A percentile compares a stretch with the other conserved stretches of the same genome.
Evolutionary conservation across 2,797 vertebrate genomes (phyloP).

Genomic region (Odontamblyopus lacepedii): DNA sequence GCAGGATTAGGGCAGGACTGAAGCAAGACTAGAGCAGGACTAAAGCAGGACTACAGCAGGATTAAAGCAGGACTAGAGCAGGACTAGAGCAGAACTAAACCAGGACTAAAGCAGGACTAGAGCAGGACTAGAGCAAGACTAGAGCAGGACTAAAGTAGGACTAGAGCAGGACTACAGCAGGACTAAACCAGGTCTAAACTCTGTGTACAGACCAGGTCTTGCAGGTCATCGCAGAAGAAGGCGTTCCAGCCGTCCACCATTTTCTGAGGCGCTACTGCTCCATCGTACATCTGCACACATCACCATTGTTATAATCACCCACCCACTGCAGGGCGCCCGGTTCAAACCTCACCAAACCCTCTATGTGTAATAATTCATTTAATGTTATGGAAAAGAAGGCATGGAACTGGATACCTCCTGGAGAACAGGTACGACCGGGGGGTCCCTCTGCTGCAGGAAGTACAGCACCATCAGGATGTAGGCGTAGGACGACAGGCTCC

Average conservation of each 20-base stretch:
- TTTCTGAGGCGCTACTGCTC: slow-evolving; percentile 86
- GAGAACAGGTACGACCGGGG: slow-evolving; percentile 94
- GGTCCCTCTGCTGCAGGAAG: slow-evolving; percentile 95
- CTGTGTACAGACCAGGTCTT: slow-evolving; percentile 85
- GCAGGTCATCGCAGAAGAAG: slow-evolving; percentile 92
- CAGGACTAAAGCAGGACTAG: neutral
- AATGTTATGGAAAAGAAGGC: neutral
- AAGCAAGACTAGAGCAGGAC: too few species aligned
- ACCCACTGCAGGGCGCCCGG: too few species aligned
- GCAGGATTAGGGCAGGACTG: too few species aligned
- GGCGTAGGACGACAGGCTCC: slow-evolving; percentile 96
- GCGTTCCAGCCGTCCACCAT: slow-evolving; percentile 99
- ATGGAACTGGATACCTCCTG: slow-evolving; percentile 85
- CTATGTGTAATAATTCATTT: too few species aligned
- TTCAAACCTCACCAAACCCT: neutral
- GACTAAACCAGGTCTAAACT: neutral
- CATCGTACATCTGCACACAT: slow-evolving; percentile 88
- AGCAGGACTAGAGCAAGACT: too few species aligned
- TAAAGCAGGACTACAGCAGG: neutral
- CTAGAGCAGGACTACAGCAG: neutral
- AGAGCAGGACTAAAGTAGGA: too few species aligned
- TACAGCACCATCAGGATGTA: slow-evolving; percentile 99
- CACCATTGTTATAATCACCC: too few species aligned
- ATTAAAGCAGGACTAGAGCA: neutral
- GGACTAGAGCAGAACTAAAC: too few species aligned